Base-by-base conservation (phyloP, 1,140 invertebrate genomes). In the Penaeus japonicus region DNA sequence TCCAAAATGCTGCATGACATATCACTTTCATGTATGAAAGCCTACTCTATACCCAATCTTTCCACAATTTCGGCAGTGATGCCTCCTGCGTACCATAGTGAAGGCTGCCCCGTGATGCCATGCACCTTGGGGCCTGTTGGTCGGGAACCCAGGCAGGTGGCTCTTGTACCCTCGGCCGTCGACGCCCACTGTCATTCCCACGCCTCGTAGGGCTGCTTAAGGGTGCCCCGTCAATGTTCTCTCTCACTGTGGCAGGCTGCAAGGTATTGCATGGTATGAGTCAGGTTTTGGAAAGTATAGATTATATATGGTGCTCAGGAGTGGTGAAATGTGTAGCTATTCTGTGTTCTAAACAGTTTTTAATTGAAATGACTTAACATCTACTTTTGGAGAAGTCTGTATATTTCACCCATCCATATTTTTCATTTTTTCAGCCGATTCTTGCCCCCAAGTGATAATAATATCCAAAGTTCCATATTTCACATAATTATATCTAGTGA, bases 61-160 rank as follows among this genome's bases (percentile, higher is more conserved):
- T 90, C 97, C 97, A 93, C 97, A 98, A 91, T 97, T 97, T 91
- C 98, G 93, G 92, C 98, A 99, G 92, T 99, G 98, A 93, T 99
- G 99, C 35, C 98, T 94, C 17, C 99, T 94, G 59, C 98, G 95
- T 73, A 99, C 97, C 75, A 99, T 96, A 2, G 98, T 99, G 92
- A 99, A 99, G 90, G 95, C 95, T 1, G 96, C 94, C 32, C 95
- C 94, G 92, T 99, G n/a, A 99, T 47, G 96, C 95, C 96, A 99
- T 99, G 92, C 99, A 99, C 70, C 96, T 94, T 0, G 97, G 96
- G 57, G 97, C 97, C 85, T 97, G 95, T 89, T 96, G 96, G 93
- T 99, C 98, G 0, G 98, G 98, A 75, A 99, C 95, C 98, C 98
- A 99, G 55, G 95, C 94, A 0, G 98, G 97, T 4, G 96, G 96